A percentile compares a stretch with the other conserved stretches of the same genome.
phyloP scores from a whole-genome alignment of 2,113 vertebrate species.

The Otolemur garnettii region DNA sequence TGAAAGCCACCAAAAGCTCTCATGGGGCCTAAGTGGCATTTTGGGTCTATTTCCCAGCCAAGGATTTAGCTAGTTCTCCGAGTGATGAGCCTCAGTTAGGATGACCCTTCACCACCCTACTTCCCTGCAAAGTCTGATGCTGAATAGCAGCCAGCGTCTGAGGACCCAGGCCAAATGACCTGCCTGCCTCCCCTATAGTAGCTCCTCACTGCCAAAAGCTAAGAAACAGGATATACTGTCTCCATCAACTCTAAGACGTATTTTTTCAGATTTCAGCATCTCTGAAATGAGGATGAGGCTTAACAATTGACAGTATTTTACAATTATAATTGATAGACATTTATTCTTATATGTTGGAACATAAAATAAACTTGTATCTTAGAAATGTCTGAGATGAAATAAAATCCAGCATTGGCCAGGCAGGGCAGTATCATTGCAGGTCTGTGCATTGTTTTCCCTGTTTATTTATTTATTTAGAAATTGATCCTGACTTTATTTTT shows the following conservation, averaged over 20 bases:
- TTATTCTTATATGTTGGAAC: not conserved
- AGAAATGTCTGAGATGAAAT: not conserved
- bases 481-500: no score
- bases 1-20: not conserved
- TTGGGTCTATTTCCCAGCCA: not conserved
- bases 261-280: not conserved
- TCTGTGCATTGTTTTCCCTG: not conserved
- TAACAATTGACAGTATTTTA: not conserved
- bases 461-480: no score
- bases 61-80: not conserved
- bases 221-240: not conserved
- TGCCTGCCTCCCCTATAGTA: not conserved
- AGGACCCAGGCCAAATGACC: not conserved
- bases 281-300: conserved; percentile 19
- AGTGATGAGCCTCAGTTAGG: not conserved
- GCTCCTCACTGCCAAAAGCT: conserved; percentile 1
- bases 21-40: not conserved
- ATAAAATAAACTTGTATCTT: conserved; percentile 32
- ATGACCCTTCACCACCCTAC: not conserved
- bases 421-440: not conserved
- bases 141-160: not conserved
- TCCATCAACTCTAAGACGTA: not conserved
- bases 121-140: not conserved
- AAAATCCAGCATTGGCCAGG: not conserved
- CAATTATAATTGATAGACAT: not conserved